Conservation (phyloP, 1,140 invertebrate species). For the Brachystomella parvula region DNA sequence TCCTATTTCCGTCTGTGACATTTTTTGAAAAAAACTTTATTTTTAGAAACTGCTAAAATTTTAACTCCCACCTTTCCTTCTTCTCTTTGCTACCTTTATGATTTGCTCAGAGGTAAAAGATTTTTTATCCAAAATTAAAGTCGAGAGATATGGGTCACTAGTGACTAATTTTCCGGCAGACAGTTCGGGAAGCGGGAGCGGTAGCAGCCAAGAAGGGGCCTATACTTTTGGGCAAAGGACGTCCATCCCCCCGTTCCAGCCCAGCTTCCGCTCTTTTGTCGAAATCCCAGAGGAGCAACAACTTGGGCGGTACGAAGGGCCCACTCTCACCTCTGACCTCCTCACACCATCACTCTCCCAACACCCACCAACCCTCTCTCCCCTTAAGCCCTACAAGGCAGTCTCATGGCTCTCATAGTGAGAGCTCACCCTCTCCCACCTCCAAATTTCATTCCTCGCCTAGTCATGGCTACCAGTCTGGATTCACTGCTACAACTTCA, state of each 20-base stretch:
- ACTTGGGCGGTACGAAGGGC: neutral
- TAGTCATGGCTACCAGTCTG: neutral
- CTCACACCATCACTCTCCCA: neutral
- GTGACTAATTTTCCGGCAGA: slow-evolving; percentile 41
- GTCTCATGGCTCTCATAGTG: slow-evolving; percentile 38
- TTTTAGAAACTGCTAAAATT: too few relatives aligned
- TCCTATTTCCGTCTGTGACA: too few relatives aligned
- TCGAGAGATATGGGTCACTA: slow-evolving; percentile 27
- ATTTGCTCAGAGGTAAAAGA: too few relatives aligned
- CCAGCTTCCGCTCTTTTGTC: slow-evolving; percentile 38
- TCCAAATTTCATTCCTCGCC: slow-evolving; percentile 11
- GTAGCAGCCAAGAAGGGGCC: slow-evolving; percentile 42
- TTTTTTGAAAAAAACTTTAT: too few relatives aligned
- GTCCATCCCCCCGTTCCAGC: slow-evolving; percentile 36
- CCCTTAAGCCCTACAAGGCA: slow-evolving; percentile 36
- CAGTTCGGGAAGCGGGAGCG: slow-evolving; percentile 45
- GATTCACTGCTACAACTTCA: slow-evolving; percentile 17
- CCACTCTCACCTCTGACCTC: slow-evolving; percentile 5
- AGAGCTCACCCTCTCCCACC: slow-evolving; percentile 36
- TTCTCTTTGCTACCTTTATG: too few relatives aligned
- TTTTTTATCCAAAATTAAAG: too few relatives aligned
- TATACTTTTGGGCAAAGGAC: slow-evolving; percentile 39
- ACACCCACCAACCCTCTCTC: slow-evolving; percentile 19
- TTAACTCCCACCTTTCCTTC: too few relatives aligned
- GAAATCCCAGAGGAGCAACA: slow-evolving; percentile 32